Conservation (phyloP, 1,140 invertebrate species). For the Hyles vespertilio region DNA sequence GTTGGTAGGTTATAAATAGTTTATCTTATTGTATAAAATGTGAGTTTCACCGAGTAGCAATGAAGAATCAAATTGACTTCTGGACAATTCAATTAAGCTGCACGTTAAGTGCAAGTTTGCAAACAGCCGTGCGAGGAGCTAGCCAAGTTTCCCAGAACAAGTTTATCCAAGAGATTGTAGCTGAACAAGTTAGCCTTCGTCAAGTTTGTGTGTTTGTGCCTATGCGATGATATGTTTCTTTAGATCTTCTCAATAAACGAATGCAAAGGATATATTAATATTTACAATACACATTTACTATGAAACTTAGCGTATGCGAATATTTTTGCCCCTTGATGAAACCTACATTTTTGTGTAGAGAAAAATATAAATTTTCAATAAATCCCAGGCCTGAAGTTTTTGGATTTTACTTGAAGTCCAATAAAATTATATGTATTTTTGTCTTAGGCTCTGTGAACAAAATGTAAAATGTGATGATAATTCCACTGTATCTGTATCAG, state of each 20-base stretch:
- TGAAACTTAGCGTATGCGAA: neutral
- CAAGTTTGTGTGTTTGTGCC: slow-evolving; percentile 27
- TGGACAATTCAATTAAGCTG: slow-evolving; percentile 69
- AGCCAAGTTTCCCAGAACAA: slow-evolving; percentile 47
- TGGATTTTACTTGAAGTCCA: neutral
- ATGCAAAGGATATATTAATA: slow-evolving; percentile 1
- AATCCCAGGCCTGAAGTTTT: neutral
- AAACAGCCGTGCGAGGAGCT: slow-evolving; percentile 51
- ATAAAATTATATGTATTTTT: too few species aligned
- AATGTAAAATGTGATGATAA: too few species aligned
- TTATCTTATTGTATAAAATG: slow-evolving; percentile 5
- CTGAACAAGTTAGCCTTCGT: slow-evolving; percentile 57
- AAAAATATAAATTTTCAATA: neutral
- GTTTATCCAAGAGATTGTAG: slow-evolving; percentile 73
- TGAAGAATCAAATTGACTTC: slow-evolving; percentile 62
- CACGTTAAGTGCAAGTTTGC: slow-evolving; percentile 64
- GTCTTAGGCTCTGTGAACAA: too few species aligned
- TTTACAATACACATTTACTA: too few species aligned
- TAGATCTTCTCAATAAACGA: slow-evolving; percentile 17
- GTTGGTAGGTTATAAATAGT: too few species aligned
- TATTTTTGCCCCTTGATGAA: neutral
- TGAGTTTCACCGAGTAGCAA: slow-evolving; percentile 18
- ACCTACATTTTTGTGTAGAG: too few species aligned
- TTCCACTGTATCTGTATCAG: too few species aligned
- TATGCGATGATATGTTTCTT: slow-evolving; percentile 30